These are phyloP conservation scores for Phallusia fumigata DNA, from an alignment of 23 tunicate genomes.

Conservation along the genomic window DNA sequence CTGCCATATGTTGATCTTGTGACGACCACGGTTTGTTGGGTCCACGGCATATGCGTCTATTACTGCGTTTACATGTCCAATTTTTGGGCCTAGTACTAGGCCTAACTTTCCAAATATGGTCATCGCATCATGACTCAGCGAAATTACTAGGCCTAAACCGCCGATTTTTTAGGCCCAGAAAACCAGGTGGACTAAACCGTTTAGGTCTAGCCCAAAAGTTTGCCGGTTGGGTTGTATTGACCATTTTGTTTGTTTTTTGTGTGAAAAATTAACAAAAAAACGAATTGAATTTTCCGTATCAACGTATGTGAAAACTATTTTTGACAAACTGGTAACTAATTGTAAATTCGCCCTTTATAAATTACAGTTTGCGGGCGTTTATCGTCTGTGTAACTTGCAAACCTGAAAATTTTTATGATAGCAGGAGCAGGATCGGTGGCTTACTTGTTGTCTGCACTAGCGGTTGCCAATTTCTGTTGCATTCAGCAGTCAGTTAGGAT, in stretches of 20 bases:
- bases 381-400: background rate
- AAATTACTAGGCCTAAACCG: background rate
- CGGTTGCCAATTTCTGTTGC: background rate
- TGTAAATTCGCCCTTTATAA: background rate
- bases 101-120: conserved; percentile 13
- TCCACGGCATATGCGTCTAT: too few relatives aligned
- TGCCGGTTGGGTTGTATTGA: background rate
- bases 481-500: background rate
- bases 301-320: background rate
- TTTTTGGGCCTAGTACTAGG: conserved; percentile 10
- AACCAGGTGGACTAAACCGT: background rate
- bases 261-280: background rate
- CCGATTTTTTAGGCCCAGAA: background rate
- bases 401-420: background rate
- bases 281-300: background rate
- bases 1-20: too few relatives aligned
- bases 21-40: too few relatives aligned
- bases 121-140: conserved; percentile 4
- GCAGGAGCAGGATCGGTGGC: background rate
- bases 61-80: too few relatives aligned
- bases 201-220: background rate
- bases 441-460: background rate
- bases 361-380: background rate
- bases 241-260: background rate
- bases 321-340: background rate